Evolutionary conservation across 2,888 invertebrate genomes (phyloP), one percentile per base, ranked within the genome.

Genomic region (Cerceris ruficornis): DNA sequence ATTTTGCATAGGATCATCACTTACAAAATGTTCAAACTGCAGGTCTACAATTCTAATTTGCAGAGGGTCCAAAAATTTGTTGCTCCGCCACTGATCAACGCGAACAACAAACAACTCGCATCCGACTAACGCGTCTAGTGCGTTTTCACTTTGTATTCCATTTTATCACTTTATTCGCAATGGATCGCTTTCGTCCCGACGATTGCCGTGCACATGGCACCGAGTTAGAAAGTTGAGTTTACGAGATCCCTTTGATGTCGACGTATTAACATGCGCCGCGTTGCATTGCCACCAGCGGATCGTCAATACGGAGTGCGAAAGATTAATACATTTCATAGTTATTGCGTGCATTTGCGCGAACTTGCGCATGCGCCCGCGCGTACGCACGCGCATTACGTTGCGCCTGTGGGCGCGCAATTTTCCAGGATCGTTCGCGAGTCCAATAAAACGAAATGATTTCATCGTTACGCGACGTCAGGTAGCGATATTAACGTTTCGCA

Each of bases 231-330:
- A 46, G 14, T 59, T 59, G 4, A 41, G 11, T 46, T 60, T 60
- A 6, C 60, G 43, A 60, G 9, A 15, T 42, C 15, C 15, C 7
- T 41, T 41, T 42, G 42, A 59, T 59, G 14, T 11, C 55, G 17
- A 11, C 14, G 13, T 46, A 59, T 49, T 55, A 39, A 42, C 41
- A 52, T 13, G 41, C 41, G n/a, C 42, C 17, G 43, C 52, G 52
- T 49, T 41, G 54, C 54, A 42, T 55, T 39, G n/a, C 50, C 17
- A 14, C 49, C 28, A 42, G 57, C 57, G 43, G 52, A 70, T 75
- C 17, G 54, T 54, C 42, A 64, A 59, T 41, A 41, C 41, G 58
- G 46, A 58, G 9, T 11, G 49, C n/a, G 41, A 13, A 46, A 49
- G 60, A 59, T 59, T 59, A 54, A 59, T 54, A 46, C 46, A 15